Evolutionary conservation across 2,797 vertebrate species (phyloP).

Genomic region (Steatocranus sp.): DNA sequence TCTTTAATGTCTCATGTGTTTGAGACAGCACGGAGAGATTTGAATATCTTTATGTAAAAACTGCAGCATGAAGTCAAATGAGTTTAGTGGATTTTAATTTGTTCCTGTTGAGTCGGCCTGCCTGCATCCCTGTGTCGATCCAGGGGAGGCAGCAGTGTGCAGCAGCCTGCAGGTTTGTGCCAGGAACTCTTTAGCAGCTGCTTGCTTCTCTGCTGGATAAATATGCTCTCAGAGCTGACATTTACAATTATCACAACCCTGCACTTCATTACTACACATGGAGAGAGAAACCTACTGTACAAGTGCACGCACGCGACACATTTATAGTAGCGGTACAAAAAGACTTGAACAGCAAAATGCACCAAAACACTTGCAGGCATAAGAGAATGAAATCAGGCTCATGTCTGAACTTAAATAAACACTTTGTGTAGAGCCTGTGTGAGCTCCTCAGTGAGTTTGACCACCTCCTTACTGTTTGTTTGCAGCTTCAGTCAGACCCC

Average conservation of each 20-base stretch:
- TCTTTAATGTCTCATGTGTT: neutral
- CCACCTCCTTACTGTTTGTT: neutral
- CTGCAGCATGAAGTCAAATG: neutral
- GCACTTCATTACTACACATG: neutral
- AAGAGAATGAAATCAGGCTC: neutral
- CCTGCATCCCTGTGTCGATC: neutral
- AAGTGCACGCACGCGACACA: neutral
- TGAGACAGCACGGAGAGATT: neutral
- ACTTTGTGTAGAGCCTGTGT: neutral
- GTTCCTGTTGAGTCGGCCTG: neutral
- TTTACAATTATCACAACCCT: neutral
- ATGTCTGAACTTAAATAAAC: neutral
- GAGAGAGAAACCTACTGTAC: neutral
- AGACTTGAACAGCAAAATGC: neutral
- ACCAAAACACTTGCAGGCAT: neutral
- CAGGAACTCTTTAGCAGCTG: no score
- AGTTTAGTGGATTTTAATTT: neutral
- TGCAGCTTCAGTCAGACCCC: neutral
- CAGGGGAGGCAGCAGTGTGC: neutral
- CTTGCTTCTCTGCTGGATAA: no score
- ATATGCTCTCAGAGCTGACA: neutral
- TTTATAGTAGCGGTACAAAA: neutral
- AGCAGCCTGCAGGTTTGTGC: neutral
- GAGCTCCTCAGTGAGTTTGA: neutral
- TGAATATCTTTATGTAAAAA: neutral